Conservation (phyloP, 2,113 vertebrate genomes). For the Andinoacara biseriatus region DNA sequence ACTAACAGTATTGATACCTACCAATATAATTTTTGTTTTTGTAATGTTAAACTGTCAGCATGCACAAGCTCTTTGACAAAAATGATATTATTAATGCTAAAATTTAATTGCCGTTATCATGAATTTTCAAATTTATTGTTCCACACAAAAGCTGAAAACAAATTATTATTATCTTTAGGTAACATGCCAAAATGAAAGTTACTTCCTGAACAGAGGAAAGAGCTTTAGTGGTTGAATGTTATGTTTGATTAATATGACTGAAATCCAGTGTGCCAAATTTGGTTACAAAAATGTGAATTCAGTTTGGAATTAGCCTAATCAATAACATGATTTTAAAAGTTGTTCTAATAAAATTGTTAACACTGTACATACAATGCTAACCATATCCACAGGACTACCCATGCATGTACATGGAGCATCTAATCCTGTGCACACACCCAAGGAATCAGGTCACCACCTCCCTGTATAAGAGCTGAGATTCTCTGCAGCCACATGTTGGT, state of each 20-base stretch:
- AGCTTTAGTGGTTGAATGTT: too few species aligned
- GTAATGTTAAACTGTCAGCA: too few species aligned
- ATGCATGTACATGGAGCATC: neutral
- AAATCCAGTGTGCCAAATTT: neutral
- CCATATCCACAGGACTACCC: neutral
- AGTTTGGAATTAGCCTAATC: neutral
- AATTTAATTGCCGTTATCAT: too few species aligned
- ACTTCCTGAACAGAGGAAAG: neutral
- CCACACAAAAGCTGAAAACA: neutral
- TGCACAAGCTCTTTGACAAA: too few species aligned
- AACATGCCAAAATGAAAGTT: neutral
- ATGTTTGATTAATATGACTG: too few species aligned
- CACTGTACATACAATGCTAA: neutral
- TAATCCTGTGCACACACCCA: neutral
- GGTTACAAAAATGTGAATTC: neutral
- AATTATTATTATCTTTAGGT: neutral
- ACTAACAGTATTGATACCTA: too few species aligned
- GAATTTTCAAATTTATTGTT: neutral
- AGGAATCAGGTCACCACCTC: neutral
- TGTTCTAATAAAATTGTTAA: neutral
- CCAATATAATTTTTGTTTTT: too few species aligned
- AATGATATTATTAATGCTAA: too few species aligned
- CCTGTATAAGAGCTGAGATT: neutral
- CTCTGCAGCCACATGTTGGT: neutral
- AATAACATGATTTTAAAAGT: neutral